A percentile compares a stretch with the other conserved stretches of the same genome.
Evolutionary conservation across 2,888 invertebrate genomes (phyloP).

Genomic region (Anodontia alba): DNA sequence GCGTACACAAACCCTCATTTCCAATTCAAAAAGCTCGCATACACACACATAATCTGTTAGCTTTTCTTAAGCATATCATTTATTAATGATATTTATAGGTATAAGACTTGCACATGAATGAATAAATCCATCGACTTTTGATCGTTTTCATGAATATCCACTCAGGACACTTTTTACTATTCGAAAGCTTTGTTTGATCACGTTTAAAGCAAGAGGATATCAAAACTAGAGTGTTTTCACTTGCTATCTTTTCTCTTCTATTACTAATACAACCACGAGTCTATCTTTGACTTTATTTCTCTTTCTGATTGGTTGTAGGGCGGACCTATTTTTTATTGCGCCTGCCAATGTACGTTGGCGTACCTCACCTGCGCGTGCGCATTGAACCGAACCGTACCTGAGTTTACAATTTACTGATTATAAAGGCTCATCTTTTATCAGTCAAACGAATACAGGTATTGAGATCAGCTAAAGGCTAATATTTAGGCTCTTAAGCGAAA

Average conservation of each 20-base stretch:
- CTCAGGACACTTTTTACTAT: not conserved
- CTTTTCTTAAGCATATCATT: conserved; percentile 18
- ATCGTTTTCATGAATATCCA: conserved; percentile 9
- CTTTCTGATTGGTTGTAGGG: conserved; percentile 39
- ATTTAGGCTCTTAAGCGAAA: conserved; percentile 14
- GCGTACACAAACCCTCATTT: conserved; percentile 5
- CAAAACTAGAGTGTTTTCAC: not conserved
- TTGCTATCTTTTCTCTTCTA: not conserved
- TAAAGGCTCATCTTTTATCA: conserved; percentile 13
- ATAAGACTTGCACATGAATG: conserved; percentile 8
- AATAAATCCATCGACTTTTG: conserved; percentile 16
- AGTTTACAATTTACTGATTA: not conserved
- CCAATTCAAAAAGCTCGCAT: conserved; percentile 8
- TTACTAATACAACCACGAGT: not conserved
- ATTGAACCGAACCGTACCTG: conserved; percentile 18
- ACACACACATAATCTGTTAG: conserved; percentile 17
- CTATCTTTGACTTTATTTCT: conserved; percentile 14
- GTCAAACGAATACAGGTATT: conserved; percentile 6
- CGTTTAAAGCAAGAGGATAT: not conserved
- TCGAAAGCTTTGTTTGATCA: not conserved
- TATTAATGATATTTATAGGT: conserved; percentile 13
- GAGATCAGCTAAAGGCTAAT: conserved; percentile 2
- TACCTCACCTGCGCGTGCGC: conserved; percentile 26
- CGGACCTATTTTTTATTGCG: conserved; percentile 19
- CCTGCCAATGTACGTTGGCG: conserved; percentile 16